Evolutionary conservation across 2,797 vertebrate genomes (phyloP), one percentile per base, ranked within the genome.

Genomic region (Geotrypetes seraphini): DNA sequence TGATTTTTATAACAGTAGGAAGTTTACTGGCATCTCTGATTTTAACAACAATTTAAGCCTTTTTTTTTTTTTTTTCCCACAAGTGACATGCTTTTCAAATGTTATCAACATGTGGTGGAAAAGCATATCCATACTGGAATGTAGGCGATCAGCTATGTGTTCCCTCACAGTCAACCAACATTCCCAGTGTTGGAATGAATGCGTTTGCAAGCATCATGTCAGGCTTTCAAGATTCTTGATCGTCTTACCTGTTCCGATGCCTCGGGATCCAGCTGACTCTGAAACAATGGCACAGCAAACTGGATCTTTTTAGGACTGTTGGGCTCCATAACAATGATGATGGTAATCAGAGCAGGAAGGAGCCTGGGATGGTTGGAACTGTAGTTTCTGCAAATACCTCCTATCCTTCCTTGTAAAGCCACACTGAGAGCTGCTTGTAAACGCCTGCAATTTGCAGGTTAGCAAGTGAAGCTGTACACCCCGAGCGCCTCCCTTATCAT

Each of bases 221-320:
- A n/a, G n/a, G n/a, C n/a, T n/a, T n/a, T n/a, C n/a, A n/a, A n/a
- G n/a, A n/a, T n/a, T n/a, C n/a, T n/a, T n/a, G n/a, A n/a, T n/a
- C n/a, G 16, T 9, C 87, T 87, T 85, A 96, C 92, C 80, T 96
- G 92, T 57, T 96, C 92, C 6, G 90, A 85, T n/a, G 92, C 91
- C 65, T 92, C 88, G 0, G 92, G 91, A 56, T 93, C 90, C 68
- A 95, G 81, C 50, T 87, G 91, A 49, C 84, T 90, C 78, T 95
- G 89, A 50, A 92, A 87, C 5, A 87, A 76, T 16, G 91, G 92
- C 12, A 87, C 86, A 5, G 81, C 79, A 52, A 96, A 96, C 45
- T 96, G 92, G 76, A 96, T 94, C 81, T 94, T 96, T 80, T 95
- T 96, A 7, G 91, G 91, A 68, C 91, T 95, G 75, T 88, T 84